Evolutionary conservation across 1,140 invertebrate species (phyloP).

Genomic region (Pseudobourletiella spinata): DNA sequence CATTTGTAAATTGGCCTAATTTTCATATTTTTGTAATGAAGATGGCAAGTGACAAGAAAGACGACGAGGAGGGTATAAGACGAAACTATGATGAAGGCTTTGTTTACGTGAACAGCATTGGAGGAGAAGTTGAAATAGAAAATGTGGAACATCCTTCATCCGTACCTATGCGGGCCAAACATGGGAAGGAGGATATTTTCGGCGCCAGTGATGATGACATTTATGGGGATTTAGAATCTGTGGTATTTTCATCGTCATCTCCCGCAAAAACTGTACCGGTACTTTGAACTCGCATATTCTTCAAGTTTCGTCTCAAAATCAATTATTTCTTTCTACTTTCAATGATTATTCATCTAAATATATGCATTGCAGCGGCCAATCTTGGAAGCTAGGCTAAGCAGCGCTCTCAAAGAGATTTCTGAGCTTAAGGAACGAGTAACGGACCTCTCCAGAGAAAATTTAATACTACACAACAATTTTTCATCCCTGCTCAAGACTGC

Average conservation of each 20-base stretch:
- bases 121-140: not conserved
- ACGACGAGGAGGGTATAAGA: no score
- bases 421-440: not conserved
- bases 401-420: not conserved
- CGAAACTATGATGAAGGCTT: no score
- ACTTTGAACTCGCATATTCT: no score
- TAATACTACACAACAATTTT: not conserved
- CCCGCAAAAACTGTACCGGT: no score
- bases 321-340: no score
- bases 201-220: slow-evolving; percentile 7
- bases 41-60: no score
- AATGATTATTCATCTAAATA: no score
- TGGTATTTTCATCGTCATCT: not conserved
- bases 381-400: not conserved
- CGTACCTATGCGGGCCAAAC: not conserved
- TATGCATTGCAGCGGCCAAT: not conserved
- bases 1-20: no score
- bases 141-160: not conserved
- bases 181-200: no score
- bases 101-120: not conserved
- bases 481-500: not conserved
- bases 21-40: no score
- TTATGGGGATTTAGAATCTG: slow-evolving; percentile 10
- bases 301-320: no score
- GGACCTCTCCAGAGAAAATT: not conserved